Conservation (phyloP, 2,888 invertebrate species). For the Slavum lentiscoides region DNA sequence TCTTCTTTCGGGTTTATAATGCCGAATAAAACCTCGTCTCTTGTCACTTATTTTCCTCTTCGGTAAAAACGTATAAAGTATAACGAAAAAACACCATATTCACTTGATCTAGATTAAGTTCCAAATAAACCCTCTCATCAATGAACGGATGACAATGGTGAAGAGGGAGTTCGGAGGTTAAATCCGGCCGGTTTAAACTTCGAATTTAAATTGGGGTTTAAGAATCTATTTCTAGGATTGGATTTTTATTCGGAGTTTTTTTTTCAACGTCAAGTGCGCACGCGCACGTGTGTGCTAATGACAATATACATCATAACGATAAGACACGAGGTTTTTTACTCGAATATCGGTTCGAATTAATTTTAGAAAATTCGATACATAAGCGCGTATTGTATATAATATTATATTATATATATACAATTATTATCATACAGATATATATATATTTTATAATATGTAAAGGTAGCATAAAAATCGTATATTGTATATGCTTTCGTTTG, state of each 20-base stretch:
- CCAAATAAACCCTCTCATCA: conserved; percentile 18
- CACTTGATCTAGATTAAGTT: conserved; percentile 30
- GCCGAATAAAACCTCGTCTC: background rate
- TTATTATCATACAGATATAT: too few relatives aligned
- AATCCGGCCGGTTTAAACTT: conserved; percentile 16
- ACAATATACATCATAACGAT: background rate
- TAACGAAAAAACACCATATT: background rate
- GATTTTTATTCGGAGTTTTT: conserved; percentile 12
- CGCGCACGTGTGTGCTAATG: background rate
- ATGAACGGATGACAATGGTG: background rate
- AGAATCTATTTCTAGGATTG: conserved; percentile 25
- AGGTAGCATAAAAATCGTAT: too few relatives aligned
- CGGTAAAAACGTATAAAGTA: conserved; percentile 9
- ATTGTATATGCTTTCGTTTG: too few relatives aligned
- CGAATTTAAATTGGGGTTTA: conserved; percentile 27
- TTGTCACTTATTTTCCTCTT: background rate
- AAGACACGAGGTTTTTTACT: background rate
- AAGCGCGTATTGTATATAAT: too few relatives aligned
- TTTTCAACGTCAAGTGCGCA: background rate
- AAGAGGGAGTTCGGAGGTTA: background rate
- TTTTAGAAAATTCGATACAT: too few relatives aligned
- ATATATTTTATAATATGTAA: too few relatives aligned
- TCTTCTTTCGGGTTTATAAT: background rate
- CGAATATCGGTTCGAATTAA: background rate
- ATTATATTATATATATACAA: too few relatives aligned